Conservation (phyloP, 2,113 vertebrate species). For the Bos taurus region ARS-UCD2.0 NC_037328.1:138319501-138320000, state of each 20-base stretch:
- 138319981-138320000: neutral
- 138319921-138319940: neutral
- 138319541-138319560: neutral
- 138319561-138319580: neutral
- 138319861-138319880: neutral
- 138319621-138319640: neutral
- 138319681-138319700: neutral
- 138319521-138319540: neutral
- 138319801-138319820: neutral
- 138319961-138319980: neutral
- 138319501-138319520: neutral
- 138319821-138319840: neutral
- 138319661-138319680: neutral
- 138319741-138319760: neutral
- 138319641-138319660: neutral
- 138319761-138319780: neutral
- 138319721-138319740: neutral
- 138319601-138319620: neutral
- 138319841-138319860: neutral
- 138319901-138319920: neutral
- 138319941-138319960: neutral
- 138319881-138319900: neutral
- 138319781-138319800: neutral
- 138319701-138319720: neutral
- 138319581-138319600: neutral